Evolutionary conservation across 2,888 invertebrate genomes (phyloP).

Genomic region (Plagodis pulveraria): DNA sequence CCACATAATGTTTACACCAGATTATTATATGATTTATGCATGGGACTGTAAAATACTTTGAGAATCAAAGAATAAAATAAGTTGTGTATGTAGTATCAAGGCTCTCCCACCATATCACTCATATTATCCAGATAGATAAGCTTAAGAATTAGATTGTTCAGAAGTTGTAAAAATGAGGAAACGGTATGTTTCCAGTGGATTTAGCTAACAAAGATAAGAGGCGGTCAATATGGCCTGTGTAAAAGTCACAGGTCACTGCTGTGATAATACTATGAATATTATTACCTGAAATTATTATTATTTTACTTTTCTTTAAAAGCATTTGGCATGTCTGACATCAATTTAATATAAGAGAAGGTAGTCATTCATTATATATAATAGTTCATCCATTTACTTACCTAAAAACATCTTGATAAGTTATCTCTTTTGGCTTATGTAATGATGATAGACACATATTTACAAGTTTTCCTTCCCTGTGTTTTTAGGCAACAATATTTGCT

Average conservation of each 20-base stretch:
- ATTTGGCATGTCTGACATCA: constrained; percentile 4
- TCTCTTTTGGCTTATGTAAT: constrained; percentile 21
- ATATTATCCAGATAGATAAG: too few species aligned
- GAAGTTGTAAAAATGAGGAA: constrained; percentile 59
- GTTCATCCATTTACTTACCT: background rate
- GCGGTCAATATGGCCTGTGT: constrained; percentile 73
- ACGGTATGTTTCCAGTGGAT: constrained; percentile 71
- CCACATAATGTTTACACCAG: too few species aligned
- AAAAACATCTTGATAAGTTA: constrained; percentile 18
- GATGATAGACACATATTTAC: constrained; percentile 7
- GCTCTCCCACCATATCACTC: too few species aligned
- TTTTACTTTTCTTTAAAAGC: constrained; percentile 42
- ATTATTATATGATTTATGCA: too few species aligned
- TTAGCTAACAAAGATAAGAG: constrained; percentile 72
- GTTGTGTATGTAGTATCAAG: too few species aligned
- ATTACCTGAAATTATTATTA: constrained; percentile 34
- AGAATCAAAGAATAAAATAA: too few species aligned
- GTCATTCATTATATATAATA: background rate
- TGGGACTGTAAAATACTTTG: too few species aligned
- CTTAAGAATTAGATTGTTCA: too few species aligned
- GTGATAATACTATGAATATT: constrained; percentile 74
- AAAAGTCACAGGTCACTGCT: constrained; percentile 76
- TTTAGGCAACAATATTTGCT: constrained; percentile 20
- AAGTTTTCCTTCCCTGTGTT: constrained; percentile 9
- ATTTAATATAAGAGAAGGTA: background rate